Base-by-base conservation (phyloP, 2,888 invertebrate genomes). In the Trissolcus japonicus region DNA sequence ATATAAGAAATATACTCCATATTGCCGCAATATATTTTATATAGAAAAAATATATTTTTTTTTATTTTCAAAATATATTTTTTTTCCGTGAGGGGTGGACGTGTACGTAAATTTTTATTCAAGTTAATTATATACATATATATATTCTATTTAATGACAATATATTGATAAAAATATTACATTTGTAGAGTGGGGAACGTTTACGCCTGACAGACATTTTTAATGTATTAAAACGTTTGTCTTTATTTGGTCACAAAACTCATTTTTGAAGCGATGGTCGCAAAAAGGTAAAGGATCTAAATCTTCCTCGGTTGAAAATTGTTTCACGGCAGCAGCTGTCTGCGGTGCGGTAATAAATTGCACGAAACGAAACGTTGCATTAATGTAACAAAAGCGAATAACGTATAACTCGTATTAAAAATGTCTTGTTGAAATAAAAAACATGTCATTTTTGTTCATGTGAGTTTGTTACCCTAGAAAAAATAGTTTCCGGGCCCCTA, bases 301-400 rank as follows among this genome's bases (percentile, higher is more conserved):
- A 78, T 78, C 78, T 78, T 75, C 71, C 71, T 61, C 60, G 40
- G 55, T 51, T 67, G 71, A 76, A 78, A 78, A 74, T 76, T 75
- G 75, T 78, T 78, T 67, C 66, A 21, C 66, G 53, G 68, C 57
- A 60, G 53, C 69, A 56, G 78, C 74, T 68, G 73, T 61, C 71
- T 60, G 74, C 65, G 51, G 14, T 35, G 63, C 35, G 62, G 69
- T 75, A 71, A 78, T 78, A 78, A 75, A 78, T 75, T 78, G 75
- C 75, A 40, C 67, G 11, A 62, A 78, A 78, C 66, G 74, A 74
- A 78, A 72, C 63, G 76, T 68, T 76, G 48, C 59, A 59, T 67
- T 75, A 71, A 69, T 57, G 60, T 69, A 71, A 60, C 74, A 53
- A 78, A 74, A 66, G 53, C 72, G 55, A 16, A 51, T 60, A 63